Evolutionary conservation across 1,140 invertebrate genomes (phyloP), one percentile per base, ranked within the genome.

Genomic region (Panagrolaimus sp.): DNA sequence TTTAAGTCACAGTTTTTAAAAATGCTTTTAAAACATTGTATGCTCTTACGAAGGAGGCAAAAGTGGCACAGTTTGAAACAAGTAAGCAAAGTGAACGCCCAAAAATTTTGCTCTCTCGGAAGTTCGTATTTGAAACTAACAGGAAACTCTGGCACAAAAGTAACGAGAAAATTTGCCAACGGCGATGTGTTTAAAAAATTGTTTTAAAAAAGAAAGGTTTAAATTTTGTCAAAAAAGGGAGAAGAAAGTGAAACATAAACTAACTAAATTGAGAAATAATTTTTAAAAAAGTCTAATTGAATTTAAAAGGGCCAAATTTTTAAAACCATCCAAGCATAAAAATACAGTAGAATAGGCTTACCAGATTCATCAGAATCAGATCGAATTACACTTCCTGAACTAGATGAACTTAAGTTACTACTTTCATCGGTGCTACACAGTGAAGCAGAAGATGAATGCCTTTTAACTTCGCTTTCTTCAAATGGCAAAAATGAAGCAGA

Each of bases 291-390:
- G n/a, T 46, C 20, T 20, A 46, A 51, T 45, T 45, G 16, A 8
- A 16, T 27, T 43, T 43, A n/a, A 23, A 63, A 16, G 5, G 13
- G 13, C 2, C 4, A 23, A n/a, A 3, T 23, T 31, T 27, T 7
- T 3, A n/a, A 63, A 31, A 4, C 5, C 5, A 25, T 5, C 11
- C 16, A 14, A 38, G 31, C 2, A 38, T 7, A 38, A 38, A 7
- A 38, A 38, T 38, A 4, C 7, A 4, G 2, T 38, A 2, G 7
- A 38, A 38, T 4, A 7, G 2, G 31, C 5, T 57, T 38, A 43
- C 73, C 69, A 62, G 48, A 68, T 25, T 72, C 74, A 11, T 71
- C 69, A 4, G 63, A 69, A 53, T 69, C 68, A 5, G 68, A 69
- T n/a, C 68, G 68, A 20, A 51, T 69, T 20, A 69, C 66, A 16